A percentile compares a stretch with the other conserved stretches of the same genome.
Evolutionary conservation across 2,888 invertebrate species (phyloP).

Genomic region (Noctua pronuba): DNA sequence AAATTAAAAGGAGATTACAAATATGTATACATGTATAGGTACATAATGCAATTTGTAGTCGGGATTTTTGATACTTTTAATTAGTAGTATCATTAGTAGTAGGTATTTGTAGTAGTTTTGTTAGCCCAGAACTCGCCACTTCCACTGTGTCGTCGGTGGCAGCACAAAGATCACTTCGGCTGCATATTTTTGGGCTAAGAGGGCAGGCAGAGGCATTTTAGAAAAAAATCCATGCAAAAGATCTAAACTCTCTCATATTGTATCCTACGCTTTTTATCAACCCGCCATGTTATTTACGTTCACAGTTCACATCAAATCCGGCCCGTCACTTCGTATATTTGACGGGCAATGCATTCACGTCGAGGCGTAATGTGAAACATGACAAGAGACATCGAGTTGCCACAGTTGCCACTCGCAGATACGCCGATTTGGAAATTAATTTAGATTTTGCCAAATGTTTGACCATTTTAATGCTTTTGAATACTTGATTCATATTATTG

Average conservation of each 20-base stretch:
- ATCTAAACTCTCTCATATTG: neutral
- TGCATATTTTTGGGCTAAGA: too few species aligned
- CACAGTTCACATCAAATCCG: constrained; percentile 35
- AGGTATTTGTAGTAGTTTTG: too few species aligned
- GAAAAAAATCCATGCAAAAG: neutral
- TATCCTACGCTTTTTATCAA: neutral
- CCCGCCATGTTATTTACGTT: constrained; percentile 37
- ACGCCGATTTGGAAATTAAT: constrained; percentile 26
- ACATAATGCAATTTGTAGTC: too few species aligned
- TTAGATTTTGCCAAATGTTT: neutral
- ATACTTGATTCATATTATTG: too few species aligned
- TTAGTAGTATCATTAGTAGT: too few species aligned
- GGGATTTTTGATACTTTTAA: too few species aligned
- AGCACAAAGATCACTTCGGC: too few species aligned
- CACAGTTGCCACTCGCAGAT: constrained; percentile 12
- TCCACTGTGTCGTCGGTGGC: too few species aligned
- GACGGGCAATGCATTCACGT: constrained; percentile 41
- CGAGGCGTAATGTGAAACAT: constrained; percentile 19
- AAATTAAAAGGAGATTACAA: too few species aligned
- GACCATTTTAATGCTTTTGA: neutral
- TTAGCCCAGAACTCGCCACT: too few species aligned
- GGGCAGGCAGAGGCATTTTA: too few species aligned
- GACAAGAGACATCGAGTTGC: constrained; percentile 35
- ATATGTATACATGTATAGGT: too few species aligned
- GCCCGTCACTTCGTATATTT: constrained; percentile 32